Conservation (phyloP, 2,888 invertebrate genomes). For the Yponomeuta malinellus region DNA sequence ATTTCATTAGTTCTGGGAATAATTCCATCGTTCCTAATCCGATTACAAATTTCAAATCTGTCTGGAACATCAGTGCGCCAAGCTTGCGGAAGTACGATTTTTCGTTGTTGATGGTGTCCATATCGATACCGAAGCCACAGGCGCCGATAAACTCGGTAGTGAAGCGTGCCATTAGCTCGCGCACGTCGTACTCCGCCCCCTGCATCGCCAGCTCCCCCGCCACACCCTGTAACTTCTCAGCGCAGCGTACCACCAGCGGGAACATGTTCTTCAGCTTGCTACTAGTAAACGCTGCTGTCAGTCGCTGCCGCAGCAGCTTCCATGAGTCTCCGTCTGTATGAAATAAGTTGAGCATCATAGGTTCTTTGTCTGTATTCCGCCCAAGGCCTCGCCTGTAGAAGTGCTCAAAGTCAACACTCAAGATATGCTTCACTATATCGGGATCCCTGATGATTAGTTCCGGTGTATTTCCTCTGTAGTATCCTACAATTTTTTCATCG, state of each 20-base stretch:
- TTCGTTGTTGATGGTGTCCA: conserved; percentile 19
- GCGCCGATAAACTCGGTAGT: conserved; percentile 21
- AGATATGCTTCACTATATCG: conserved; percentile 15
- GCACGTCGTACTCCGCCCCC: conserved; percentile 13
- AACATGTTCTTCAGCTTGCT: conserved; percentile 19
- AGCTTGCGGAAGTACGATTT: conserved; percentile 17
- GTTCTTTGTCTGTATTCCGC: conserved; percentile 12
- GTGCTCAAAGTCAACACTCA: conserved; percentile 16
- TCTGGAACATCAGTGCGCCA: conserved; percentile 15
- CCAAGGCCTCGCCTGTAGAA: conserved; percentile 17
- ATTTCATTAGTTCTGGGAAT: conserved; percentile 15
- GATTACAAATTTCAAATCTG: conserved; percentile 7
- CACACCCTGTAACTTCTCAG: conserved; percentile 16
- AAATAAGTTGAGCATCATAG: conserved; percentile 16
- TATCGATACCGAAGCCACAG: conserved; percentile 20
- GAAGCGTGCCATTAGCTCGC: conserved; percentile 21
- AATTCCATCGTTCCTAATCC: conserved; percentile 12
- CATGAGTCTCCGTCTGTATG: conserved; percentile 17
- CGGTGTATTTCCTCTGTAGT: conserved; percentile 16
- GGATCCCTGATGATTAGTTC: conserved; percentile 19
- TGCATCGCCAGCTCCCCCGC: conserved; percentile 3
- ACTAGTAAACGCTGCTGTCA: conserved; percentile 18
- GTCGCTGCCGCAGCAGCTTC: conserved; percentile 18
- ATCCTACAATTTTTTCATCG: conserved; percentile 17
- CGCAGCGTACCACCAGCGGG: conserved; percentile 18